Conservation (phyloP, 2,888 invertebrate species). For the Bruchidius siliquastri region DNA sequence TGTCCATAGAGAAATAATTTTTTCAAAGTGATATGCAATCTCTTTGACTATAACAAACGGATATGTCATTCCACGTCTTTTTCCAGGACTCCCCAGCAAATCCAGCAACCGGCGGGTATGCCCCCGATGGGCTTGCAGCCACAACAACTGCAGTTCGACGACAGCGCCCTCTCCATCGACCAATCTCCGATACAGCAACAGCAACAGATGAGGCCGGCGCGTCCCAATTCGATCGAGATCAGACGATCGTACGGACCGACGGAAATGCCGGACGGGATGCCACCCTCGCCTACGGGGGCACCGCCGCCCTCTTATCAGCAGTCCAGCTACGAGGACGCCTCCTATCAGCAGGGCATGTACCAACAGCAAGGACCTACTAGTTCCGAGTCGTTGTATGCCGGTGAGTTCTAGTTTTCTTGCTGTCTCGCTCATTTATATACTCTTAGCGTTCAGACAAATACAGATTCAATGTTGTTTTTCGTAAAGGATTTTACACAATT, state of each 20-base stretch:
- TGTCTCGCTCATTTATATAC: too few relatives aligned
- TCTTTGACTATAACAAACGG: too few relatives aligned
- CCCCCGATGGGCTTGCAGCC: constrained; percentile 15
- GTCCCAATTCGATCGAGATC: constrained; percentile 86
- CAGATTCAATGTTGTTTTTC: too few relatives aligned
- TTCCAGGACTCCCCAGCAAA: constrained; percentile 54
- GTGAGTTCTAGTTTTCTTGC: background rate
- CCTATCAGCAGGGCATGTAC: constrained; percentile 43
- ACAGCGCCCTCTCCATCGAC: constrained; percentile 48
- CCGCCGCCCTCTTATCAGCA: constrained; percentile 37
- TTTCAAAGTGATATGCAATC: too few relatives aligned
- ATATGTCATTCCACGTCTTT: constrained; percentile 25
- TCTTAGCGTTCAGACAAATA: too few relatives aligned
- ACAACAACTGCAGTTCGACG: constrained; percentile 49
- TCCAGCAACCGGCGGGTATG: constrained; percentile 32
- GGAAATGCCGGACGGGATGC: constrained; percentile 41
- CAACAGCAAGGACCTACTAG: constrained; percentile 50
- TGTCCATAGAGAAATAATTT: too few relatives aligned
- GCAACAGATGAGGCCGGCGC: constrained; percentile 62
- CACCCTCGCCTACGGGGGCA: constrained; percentile 4
- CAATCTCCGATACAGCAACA: constrained; percentile 52
- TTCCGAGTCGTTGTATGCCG: constrained; percentile 50
- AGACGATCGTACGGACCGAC: constrained; percentile 52
- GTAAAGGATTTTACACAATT: too few relatives aligned
- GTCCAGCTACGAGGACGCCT: constrained; percentile 40